These are phyloP conservation scores for Trigoniulus corallinus DNA, from an alignment of 1,140 invertebrate species.

Conservation along the genomic window DNA sequence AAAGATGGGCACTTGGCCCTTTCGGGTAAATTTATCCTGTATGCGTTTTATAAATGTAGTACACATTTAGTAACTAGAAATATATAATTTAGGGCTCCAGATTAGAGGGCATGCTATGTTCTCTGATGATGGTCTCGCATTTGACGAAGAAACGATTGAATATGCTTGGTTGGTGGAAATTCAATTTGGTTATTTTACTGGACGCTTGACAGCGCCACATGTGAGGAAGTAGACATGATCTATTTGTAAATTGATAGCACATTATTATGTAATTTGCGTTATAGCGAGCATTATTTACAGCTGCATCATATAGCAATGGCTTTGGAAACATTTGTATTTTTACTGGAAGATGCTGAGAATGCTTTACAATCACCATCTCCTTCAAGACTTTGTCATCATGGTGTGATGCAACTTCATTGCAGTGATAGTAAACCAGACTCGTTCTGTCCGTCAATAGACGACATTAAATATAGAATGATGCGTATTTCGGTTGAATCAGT, in stretches of 20 bases:
- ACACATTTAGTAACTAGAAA: too few species aligned
- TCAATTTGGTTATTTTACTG: constrained; percentile 36
- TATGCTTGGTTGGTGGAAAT: constrained; percentile 73
- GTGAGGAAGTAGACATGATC: constrained; percentile 17
- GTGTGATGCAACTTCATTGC: constrained; percentile 55
- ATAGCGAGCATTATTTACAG: constrained; percentile 21
- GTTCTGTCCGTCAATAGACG: constrained; percentile 63
- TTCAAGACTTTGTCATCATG: constrained; percentile 69
- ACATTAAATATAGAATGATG: constrained; percentile 90
- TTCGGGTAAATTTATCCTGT: constrained; percentile 16
- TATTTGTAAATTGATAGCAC: background rate
- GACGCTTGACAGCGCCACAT: constrained; percentile 33
- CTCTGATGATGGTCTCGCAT: constrained; percentile 67
- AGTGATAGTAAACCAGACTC: constrained; percentile 41
- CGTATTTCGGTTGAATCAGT: constrained; percentile 77
- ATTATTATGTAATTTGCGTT: constrained; percentile 4
- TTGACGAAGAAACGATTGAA: constrained; percentile 88
- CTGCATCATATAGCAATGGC: constrained; percentile 69
- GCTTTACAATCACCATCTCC: constrained; percentile 56
- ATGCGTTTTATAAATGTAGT: too few species aligned
- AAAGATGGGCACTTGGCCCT: constrained; percentile 29
- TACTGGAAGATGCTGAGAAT: constrained; percentile 78
- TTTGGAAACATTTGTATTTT: constrained; percentile 71
- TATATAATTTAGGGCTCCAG: constrained; percentile 21
- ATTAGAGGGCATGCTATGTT: constrained; percentile 93